phyloP scores from a whole-genome alignment of 1,140 invertebrate species.

The Megalopta genalis region DNA sequence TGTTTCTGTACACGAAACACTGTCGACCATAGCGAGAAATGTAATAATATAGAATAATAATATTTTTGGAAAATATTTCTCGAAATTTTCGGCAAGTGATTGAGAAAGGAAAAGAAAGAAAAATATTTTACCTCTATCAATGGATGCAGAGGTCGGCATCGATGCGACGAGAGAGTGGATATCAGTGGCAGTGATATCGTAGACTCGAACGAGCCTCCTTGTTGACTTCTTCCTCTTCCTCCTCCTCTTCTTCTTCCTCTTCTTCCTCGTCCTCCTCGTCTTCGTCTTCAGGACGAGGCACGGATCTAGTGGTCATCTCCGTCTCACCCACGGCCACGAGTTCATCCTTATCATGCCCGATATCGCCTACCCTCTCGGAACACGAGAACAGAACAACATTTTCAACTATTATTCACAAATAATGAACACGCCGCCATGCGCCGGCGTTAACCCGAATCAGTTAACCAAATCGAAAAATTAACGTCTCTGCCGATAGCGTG shows the following conservation, averaged over 20 bases:
- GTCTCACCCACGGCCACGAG: slow-evolving; percentile 54
- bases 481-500: no score
- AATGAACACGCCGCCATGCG: no score
- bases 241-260: slow-evolving; percentile 44
- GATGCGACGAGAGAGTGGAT: slow-evolving; percentile 57
- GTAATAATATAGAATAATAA: no score
- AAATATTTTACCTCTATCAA: slow-evolving; percentile 50
- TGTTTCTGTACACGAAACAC: no score
- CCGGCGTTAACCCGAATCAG: no score
- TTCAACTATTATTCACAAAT: not conserved
- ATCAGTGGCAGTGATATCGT: slow-evolving; percentile 63
- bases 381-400: slow-evolving; percentile 5
- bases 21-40: no score
- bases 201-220: slow-evolving; percentile 44
- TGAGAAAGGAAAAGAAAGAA: not conserved
- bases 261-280: slow-evolving; percentile 62
- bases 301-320: slow-evolving; percentile 61
- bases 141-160: slow-evolving; percentile 57
- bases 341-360: slow-evolving; percentile 44
- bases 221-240: slow-evolving; percentile 38
- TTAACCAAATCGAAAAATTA: no score
- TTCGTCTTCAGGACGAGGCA: slow-evolving; percentile 63
- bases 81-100: no score
- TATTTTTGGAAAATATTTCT: no score
- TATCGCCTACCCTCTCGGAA: slow-evolving; percentile 24